Base-by-base conservation (phyloP, 2,888 invertebrate genomes). In the Lasioglossum malachurum region DNA sequence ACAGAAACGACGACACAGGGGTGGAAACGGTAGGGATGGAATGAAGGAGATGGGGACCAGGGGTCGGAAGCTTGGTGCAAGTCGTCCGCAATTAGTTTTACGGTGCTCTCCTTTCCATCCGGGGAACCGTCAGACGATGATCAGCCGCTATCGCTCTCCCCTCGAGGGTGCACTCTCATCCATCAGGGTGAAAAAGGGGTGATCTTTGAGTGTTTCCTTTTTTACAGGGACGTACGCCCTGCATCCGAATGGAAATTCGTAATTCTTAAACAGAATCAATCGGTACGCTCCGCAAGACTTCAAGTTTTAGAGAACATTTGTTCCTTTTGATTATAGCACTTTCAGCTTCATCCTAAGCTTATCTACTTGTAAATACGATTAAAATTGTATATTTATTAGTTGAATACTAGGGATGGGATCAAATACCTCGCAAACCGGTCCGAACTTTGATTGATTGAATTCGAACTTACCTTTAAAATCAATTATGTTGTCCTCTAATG, bases 41-140 rank as follows among this genome's bases (percentile, higher is more conserved):
- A 69, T 69, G 77, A 79, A 77, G 75, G 64, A 57, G 71, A 69
- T 19, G 44, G 73, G 49, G 23, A 12, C 23, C 16, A 46, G 60
- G 76, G 75, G 60, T 46, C 46, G 75, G 35, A 72, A 82, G 19
- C 31, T 71, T 41, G 44, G 72, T 77, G 73, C 64, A 78, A 82
- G 83, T 88, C 87, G 44, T 84, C 89, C 88, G 91, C 91, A 93
- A 93, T 93, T 93, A 92, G 92, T 92, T 93, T 93, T 91, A 93
- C 91, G 89, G 90, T 82, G 75, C 72, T 86, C 88, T 83, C 84
- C 83, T 87, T 82, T 74, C 53, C 31, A 46, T 35, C 77, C n/a
- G 8, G 75, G 71, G 67, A 71, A 71, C 27, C 60, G 75, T 73
- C 44, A 81, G 77, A 82, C 79, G 81, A 71, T 73, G 80, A 90